Conservation (phyloP, 2,888 invertebrate species). For the Chymomyza fuscimana region DNA sequence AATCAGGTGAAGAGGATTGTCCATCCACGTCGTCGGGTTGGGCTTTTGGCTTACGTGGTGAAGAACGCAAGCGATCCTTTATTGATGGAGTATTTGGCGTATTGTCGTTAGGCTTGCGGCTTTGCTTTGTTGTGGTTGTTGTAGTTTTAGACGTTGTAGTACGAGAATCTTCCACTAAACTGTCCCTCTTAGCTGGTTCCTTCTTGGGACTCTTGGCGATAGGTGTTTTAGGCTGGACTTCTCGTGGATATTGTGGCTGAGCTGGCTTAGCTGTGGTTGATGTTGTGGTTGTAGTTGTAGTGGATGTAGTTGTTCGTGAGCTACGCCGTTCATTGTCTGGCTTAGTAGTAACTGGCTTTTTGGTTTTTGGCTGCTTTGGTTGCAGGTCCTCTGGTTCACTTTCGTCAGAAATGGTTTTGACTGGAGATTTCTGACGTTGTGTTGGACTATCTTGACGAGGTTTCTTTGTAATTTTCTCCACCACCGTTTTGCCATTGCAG, state of each 20-base stretch:
- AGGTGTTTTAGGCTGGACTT: constrained; percentile 30
- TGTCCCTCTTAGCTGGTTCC: constrained; percentile 48
- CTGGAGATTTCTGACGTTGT: constrained; percentile 10
- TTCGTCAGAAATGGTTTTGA: constrained; percentile 29
- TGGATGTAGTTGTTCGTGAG: constrained; percentile 36
- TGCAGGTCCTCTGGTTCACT: constrained; percentile 39
- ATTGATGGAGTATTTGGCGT: constrained; percentile 41
- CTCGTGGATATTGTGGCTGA: constrained; percentile 18
- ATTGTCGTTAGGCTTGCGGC: constrained; percentile 44
- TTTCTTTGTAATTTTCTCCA: constrained; percentile 32
- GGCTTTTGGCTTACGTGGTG: constrained; percentile 63
- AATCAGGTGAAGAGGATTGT: constrained; percentile 66
- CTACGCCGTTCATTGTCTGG: constrained; percentile 43
- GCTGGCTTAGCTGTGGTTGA: constrained; percentile 9
- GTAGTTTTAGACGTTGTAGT: constrained; percentile 38
- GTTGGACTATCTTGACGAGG: constrained; percentile 6
- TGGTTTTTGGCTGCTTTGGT: constrained; percentile 33
- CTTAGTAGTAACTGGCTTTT: constrained; percentile 30
- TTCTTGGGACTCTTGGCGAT: constrained; percentile 52
- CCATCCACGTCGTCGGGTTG: constrained; percentile 62
- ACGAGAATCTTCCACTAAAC: constrained; percentile 47
- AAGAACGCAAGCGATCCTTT: constrained; percentile 72
- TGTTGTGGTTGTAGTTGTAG: constrained; percentile 27
- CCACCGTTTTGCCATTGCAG: constrained; percentile 45
- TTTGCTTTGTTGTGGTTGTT: constrained; percentile 19